Percentiles rank a stretch among this genome's conserved stretches.
These are phyloP conservation scores for Bradypodion pumilum DNA, from an alignment of 2,797 vertebrate genomes.

Conservation along the genomic window DNA sequence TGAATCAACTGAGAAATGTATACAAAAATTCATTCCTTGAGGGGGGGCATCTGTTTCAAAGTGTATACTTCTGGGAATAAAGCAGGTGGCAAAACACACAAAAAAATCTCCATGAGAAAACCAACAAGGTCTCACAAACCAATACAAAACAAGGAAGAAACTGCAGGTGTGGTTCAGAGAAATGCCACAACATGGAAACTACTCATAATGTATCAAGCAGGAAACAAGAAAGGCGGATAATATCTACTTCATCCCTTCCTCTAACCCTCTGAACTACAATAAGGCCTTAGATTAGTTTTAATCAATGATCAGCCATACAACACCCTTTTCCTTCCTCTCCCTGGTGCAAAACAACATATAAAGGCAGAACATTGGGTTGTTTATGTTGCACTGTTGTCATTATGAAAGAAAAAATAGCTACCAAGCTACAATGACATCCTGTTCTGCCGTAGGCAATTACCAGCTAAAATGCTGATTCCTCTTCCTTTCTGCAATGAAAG, in stretches of 20 bases:
- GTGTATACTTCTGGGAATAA: too few species aligned
- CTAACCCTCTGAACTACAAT: not conserved
- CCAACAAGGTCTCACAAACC: too few species aligned
- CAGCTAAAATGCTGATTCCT: conserved; percentile 24
- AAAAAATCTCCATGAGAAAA: too few species aligned
- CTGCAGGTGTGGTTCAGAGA: too few species aligned
- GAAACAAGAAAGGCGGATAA: not conserved
- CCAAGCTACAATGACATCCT: conserved; percentile 3
- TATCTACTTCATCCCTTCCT: not conserved
- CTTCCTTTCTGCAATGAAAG: conserved; percentile 29
- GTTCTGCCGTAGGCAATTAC: conserved; percentile 30
- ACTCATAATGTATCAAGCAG: too few species aligned
- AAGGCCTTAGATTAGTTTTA: not conserved
- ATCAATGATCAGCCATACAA: not conserved
- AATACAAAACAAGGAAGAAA: too few species aligned
- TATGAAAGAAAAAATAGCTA: conserved; percentile 17
- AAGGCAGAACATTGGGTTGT: not conserved
- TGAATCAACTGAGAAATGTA: too few species aligned
- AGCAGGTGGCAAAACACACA: too few species aligned
- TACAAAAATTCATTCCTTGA: too few species aligned
- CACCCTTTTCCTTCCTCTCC: not conserved
- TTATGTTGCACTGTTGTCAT: conserved; percentile 23
- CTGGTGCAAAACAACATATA: not conserved
- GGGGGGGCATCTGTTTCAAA: too few species aligned
- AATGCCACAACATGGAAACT: too few species aligned